These are phyloP conservation scores for Leucoma salicis DNA, from an alignment of 2,888 invertebrate genomes.

Conservation along the genomic window DNA sequence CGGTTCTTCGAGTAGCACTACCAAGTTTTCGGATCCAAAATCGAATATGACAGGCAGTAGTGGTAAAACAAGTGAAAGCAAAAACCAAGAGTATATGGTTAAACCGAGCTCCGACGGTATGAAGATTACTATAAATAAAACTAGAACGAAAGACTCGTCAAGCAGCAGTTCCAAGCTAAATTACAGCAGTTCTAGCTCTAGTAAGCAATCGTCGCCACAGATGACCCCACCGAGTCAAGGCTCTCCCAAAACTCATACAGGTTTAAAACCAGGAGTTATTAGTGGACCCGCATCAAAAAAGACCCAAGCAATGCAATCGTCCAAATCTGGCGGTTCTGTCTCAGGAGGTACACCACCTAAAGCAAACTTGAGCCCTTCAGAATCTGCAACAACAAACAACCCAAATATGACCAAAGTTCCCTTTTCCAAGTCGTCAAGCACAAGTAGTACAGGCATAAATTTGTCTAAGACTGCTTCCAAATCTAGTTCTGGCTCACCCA, in stretches of 20 bases:
- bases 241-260: constrained; percentile 91
- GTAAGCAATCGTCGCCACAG: constrained; percentile 72
- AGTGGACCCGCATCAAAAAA: constrained; percentile 94
- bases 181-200: constrained; percentile 69
- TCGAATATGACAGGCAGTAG: constrained; percentile 62
- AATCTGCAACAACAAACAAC: constrained; percentile 51
- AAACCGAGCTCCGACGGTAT: constrained; percentile 94
- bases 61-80: constrained; percentile 70
- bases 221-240: constrained; percentile 81
- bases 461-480: constrained; percentile 74
- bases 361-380: constrained; percentile 65
- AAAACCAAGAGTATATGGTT: constrained; percentile 93
- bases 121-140: constrained; percentile 95
- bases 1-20: constrained; percentile 64
- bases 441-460: constrained; percentile 67
- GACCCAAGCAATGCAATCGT: constrained; percentile 84
- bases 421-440: constrained; percentile 72
- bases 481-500: constrained; percentile 83
- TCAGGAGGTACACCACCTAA: constrained; percentile 73
- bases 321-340: constrained; percentile 62
- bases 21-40: constrained; percentile 76
- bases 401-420: constrained; percentile 68
- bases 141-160: constrained; percentile 87
- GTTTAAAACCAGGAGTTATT: constrained; percentile 91
- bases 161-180: constrained; percentile 69